Conservation (phyloP, 2,797 vertebrate genomes). For the Anniella stebbinsi region DNA sequence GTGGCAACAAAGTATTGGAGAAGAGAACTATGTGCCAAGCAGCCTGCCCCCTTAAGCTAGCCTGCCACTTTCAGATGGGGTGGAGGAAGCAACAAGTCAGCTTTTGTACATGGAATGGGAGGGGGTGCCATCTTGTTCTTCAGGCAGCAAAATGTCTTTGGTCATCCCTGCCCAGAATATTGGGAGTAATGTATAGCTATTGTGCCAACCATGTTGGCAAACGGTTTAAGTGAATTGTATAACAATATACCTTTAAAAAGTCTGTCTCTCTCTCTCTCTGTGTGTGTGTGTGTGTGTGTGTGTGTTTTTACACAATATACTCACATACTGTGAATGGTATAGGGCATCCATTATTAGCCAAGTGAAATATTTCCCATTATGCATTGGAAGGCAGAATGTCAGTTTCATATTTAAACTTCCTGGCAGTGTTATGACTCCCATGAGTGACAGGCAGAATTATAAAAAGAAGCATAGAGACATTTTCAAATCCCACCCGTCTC, state of each 20-base stretch:
- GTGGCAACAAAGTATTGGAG: too few species aligned
- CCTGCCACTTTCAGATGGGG: too few species aligned
- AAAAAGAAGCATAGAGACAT: conserved; percentile 51
- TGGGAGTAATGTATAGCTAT: not conserved
- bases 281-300: not conserved
- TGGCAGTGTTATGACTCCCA: not conserved
- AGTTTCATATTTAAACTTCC: conserved; percentile 5
- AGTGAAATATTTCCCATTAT: not conserved
- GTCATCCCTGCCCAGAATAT: not conserved
- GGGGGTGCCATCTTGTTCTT: too few species aligned
- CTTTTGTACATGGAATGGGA: too few species aligned
- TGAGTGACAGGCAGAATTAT: not conserved
- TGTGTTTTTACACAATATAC: not conserved
- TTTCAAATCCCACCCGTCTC: conserved; percentile 27
- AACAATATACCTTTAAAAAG: not conserved
- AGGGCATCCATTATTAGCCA: not conserved
- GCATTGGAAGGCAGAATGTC: not conserved
- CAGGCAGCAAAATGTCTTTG: too few species aligned
- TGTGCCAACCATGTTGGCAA: too few species aligned
- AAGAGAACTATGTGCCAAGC: too few species aligned
- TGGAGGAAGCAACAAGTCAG: too few species aligned
- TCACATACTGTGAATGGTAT: not conserved
- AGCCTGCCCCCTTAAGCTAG: too few species aligned
- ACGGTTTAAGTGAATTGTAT: not conserved
- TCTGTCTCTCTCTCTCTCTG: too few species aligned